A percentile compares a stretch with the other conserved stretches of the same genome.
Evolutionary conservation across 2,113 vertebrate species (phyloP).

Genomic region (Poecilia latipinna): DNA sequence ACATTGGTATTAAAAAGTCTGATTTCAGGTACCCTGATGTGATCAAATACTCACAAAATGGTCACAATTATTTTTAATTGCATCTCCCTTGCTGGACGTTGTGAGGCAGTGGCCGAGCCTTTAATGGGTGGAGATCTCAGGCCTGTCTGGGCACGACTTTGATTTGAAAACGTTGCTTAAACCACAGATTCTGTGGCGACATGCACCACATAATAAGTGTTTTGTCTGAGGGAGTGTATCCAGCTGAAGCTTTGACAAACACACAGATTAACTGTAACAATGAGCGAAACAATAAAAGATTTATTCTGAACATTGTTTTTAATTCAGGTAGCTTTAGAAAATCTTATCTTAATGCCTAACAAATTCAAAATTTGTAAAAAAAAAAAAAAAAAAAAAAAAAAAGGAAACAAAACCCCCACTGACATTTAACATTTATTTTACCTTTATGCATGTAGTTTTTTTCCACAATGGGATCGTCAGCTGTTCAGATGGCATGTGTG

Average conservation of each 20-base stretch:
- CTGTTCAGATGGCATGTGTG: conserved; percentile 77
- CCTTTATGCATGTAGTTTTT: not conserved
- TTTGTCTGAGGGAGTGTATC: conserved; percentile 9
- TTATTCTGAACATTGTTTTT: not conserved
- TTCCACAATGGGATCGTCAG: conserved; percentile 76
- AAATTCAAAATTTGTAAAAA: not conserved
- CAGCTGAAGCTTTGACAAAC: conserved; percentile 1
- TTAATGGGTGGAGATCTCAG: not conserved
- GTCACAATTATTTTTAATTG: not conserved
- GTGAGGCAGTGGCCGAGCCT: conserved; percentile 24
- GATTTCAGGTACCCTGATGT: not conserved
- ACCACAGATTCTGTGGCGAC: conserved; percentile 47
- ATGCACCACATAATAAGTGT: conserved; percentile 17
- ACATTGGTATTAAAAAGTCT: no score
- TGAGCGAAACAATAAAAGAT: not conserved
- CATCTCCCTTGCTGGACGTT: not conserved
- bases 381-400: not conserved
- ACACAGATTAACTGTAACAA: not conserved
- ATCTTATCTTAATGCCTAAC: not conserved
- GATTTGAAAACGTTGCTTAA: conserved; percentile 44
- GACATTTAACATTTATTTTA: not conserved
- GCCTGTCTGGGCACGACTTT: conserved; percentile 63
- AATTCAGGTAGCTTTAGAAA: not conserved
- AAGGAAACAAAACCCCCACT: not conserved
- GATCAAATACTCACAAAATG: not conserved